phyloP scores from a whole-genome alignment of 2,797 vertebrate genomes.

The Sebastes baramenuke region DNA sequence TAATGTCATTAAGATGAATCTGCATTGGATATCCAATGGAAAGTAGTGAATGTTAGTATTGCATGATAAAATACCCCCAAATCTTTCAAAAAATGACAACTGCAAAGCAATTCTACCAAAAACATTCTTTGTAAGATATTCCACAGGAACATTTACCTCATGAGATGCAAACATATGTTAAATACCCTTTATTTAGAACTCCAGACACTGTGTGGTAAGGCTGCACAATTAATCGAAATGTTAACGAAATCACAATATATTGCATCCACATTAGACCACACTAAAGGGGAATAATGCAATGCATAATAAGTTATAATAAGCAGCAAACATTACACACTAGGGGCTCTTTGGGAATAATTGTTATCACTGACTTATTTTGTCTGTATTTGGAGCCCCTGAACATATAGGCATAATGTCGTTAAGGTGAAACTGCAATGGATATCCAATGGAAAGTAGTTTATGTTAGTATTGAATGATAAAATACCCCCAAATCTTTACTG shows the following conservation, averaged over 20 bases:
- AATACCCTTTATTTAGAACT: background rate
- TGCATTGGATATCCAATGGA: no score
- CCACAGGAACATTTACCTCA: background rate
- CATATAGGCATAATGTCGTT: background rate
- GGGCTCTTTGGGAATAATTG: no score
- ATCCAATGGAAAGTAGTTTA: background rate
- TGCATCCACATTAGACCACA: background rate
- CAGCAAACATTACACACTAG: no score
- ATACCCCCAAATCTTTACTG: no score
- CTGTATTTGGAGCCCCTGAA: no score
- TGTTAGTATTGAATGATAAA: background rate
- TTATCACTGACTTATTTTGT: background rate
- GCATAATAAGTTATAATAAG: background rate
- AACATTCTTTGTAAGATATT: no score
- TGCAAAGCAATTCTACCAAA: background rate
- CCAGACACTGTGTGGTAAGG: no score
- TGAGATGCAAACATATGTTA: background rate
- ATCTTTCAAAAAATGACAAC: no score
- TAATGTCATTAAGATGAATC: background rate
- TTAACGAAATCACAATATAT: no score
- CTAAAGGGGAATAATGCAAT: background rate
- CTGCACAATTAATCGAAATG: no score
- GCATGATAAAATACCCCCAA: no score
- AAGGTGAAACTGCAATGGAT: background rate
- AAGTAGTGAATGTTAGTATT: no score